A percentile compares a stretch with the other conserved stretches of the same genome.
Conservation (phyloP, 2,888 invertebrate species). For the Electrophaes corylata region DNA sequence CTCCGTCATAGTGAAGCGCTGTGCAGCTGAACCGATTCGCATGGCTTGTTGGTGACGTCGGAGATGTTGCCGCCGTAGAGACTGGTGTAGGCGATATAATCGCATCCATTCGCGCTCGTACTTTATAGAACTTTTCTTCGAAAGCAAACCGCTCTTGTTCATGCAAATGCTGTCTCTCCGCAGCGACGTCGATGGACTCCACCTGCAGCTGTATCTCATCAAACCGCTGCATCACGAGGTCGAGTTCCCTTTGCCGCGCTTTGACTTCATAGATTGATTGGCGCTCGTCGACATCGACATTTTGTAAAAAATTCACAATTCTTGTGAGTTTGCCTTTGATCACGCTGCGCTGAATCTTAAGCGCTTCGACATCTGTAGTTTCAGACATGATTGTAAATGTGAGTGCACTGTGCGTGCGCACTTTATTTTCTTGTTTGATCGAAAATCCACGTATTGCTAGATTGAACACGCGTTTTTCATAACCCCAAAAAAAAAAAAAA, state of each 20-base stretch:
- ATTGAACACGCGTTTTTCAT: too few relatives aligned
- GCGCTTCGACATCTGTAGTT: too few relatives aligned
- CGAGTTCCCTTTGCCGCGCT: too few relatives aligned
- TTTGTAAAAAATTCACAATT: too few relatives aligned
- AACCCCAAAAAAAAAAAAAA: too few relatives aligned
- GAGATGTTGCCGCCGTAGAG: neutral
- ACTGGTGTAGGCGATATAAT: neutral
- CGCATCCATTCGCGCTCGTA: neutral
- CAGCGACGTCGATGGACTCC: neutral
- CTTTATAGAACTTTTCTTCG: neutral
- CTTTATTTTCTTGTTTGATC: too few relatives aligned
- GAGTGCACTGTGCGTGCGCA: too few relatives aligned
- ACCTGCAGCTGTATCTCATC: neutral
- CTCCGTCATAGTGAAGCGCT: neutral
- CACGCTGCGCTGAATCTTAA: too few relatives aligned
- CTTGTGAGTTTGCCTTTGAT: too few relatives aligned
- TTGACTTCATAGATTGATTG: neutral
- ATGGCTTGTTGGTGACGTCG: neutral
- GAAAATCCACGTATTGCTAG: too few relatives aligned
- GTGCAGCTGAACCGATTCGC: neutral
- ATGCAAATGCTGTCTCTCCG: neutral
- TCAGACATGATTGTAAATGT: too few relatives aligned
- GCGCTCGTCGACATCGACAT: too few relatives aligned
- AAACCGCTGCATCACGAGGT: neutral
- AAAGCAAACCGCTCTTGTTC: neutral